These are phyloP conservation scores for Amphimedon queenslandica DNA, from an alignment of 37 sponge, comb jelly and placozoan species.

Conservation along the genomic window DNA sequence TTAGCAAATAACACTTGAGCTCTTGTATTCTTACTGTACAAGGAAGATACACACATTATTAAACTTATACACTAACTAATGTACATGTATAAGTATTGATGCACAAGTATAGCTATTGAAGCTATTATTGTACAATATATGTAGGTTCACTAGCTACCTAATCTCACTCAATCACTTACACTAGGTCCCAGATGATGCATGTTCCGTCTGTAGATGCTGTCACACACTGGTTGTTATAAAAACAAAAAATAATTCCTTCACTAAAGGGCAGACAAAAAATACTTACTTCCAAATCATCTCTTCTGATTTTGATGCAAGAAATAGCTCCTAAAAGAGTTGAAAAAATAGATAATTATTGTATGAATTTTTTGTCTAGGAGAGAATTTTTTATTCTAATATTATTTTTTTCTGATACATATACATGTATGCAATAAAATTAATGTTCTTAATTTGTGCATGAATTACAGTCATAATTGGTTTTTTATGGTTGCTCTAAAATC, in stretches of 20 bases:
- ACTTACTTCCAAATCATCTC: slow-evolving; percentile 67
- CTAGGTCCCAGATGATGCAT: slow-evolving; percentile 98
- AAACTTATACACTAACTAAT: neutral
- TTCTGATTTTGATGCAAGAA: slow-evolving; percentile 81
- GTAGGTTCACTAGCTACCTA: too few relatives aligned
- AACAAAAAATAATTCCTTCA: neutral
- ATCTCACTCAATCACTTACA: too few relatives aligned
- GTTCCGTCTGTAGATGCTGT: slow-evolving; percentile 91
- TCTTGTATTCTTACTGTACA: slow-evolving; percentile 68
- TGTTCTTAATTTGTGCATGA: too few relatives aligned
- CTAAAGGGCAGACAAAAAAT: too few relatives aligned
- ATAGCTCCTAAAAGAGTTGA: slow-evolving; percentile 48
- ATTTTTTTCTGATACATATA: too few relatives aligned
- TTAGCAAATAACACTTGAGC: slow-evolving; percentile 97
- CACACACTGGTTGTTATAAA: slow-evolving; percentile 71
- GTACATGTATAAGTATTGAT: neutral
- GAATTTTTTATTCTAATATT: too few relatives aligned
- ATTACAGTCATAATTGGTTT: too few relatives aligned
- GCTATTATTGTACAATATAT: too few relatives aligned
- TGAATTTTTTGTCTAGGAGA: too few relatives aligned
- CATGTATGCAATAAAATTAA: too few relatives aligned
- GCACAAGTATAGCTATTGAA: neutral
- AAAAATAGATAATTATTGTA: too few relatives aligned
- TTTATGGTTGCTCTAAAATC: too few relatives aligned
- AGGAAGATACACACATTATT: neutral